These are phyloP conservation scores for Calliscelio sp. DNA, from an alignment of 2,888 invertebrate genomes.

Conservation along the genomic window DNA sequence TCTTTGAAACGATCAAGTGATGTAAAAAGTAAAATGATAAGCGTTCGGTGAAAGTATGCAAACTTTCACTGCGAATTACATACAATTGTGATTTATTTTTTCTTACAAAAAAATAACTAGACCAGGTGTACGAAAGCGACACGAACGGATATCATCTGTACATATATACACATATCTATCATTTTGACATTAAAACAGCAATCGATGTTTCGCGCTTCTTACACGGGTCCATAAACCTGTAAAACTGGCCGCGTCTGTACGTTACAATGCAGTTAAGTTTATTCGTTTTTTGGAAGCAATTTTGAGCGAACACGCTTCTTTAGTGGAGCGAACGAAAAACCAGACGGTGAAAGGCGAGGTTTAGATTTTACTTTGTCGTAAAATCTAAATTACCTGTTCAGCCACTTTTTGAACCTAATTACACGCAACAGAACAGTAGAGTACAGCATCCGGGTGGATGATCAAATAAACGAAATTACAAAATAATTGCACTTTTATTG, in stretches of 20 bases:
- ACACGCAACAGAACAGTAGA: background rate
- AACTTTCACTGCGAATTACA: conserved; percentile 76
- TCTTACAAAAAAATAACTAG: conserved; percentile 16
- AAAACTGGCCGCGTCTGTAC: background rate
- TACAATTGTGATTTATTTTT: conserved; percentile 18
- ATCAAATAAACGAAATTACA: conserved; percentile 34
- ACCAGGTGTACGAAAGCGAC: conserved; percentile 46
- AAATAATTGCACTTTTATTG: conserved; percentile 45
- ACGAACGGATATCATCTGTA: background rate
- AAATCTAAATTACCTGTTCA: conserved; percentile 82
- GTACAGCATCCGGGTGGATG: conserved; percentile 3
- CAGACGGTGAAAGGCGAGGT: conserved; percentile 60
- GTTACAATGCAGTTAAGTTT: conserved; percentile 12
- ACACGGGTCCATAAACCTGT: background rate
- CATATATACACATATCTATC: background rate
- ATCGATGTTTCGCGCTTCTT: background rate
- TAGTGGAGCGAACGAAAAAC: conserved; percentile 19
- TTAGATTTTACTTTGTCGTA: conserved; percentile 79
- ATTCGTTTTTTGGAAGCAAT: conserved; percentile 44
- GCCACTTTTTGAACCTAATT: conserved; percentile 30
- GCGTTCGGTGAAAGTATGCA: too few species aligned
- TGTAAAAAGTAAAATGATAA: too few species aligned
- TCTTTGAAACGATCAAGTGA: too few species aligned
- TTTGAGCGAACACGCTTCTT: conserved; percentile 26
- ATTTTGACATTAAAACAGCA: conserved; percentile 14